These are phyloP conservation scores for Solenopsis fugax DNA, from an alignment of 1,140 invertebrate species.

Conservation along the genomic window DNA sequence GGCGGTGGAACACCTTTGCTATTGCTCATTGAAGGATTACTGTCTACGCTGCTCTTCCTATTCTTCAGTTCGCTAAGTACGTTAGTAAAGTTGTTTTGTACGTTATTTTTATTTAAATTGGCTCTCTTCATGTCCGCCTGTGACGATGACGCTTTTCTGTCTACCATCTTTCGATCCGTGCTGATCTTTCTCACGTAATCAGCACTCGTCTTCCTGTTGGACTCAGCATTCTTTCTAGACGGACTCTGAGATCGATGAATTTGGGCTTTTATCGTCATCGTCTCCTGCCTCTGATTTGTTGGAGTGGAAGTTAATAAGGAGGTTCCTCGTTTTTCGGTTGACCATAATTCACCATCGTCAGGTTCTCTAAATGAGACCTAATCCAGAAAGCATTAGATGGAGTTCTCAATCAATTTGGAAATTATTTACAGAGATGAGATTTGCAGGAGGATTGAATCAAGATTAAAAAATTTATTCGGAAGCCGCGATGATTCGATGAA, in stretches of 20 bases:
- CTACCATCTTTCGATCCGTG: conserved; percentile 77
- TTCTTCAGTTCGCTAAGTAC: conserved; percentile 88
- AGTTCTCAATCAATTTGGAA: not conserved
- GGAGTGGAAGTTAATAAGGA: conserved; percentile 74
- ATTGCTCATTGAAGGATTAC: conserved; percentile 85
- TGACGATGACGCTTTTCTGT: conserved; percentile 73
- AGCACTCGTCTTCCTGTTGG: conserved; percentile 76
- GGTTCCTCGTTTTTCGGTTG: conserved; percentile 77
- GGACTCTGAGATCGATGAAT: conserved; percentile 86
- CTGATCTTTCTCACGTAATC: conserved; percentile 84
- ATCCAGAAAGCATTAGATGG: conserved; percentile 22
- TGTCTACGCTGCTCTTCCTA: conserved; percentile 89
- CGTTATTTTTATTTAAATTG: conserved; percentile 81
- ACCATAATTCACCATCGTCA: conserved; percentile 81
- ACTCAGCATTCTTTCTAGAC: conserved; percentile 79
- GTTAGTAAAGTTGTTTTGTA: conserved; percentile 87
- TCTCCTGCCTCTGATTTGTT: conserved; percentile 80
- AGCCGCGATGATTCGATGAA: conserved; percentile 12
- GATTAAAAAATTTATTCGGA: conserved; percentile 27
- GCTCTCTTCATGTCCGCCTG: conserved; percentile 78
- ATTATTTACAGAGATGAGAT: not conserved
- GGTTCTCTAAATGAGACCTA: conserved; percentile 81
- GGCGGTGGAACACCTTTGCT: conserved; percentile 91
- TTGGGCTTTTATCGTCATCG: conserved; percentile 86
- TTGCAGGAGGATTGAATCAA: conserved; percentile 4